Evolutionary conservation across 2,888 invertebrate species (phyloP).

Genomic region (Drosophila mercatorum): DNA sequence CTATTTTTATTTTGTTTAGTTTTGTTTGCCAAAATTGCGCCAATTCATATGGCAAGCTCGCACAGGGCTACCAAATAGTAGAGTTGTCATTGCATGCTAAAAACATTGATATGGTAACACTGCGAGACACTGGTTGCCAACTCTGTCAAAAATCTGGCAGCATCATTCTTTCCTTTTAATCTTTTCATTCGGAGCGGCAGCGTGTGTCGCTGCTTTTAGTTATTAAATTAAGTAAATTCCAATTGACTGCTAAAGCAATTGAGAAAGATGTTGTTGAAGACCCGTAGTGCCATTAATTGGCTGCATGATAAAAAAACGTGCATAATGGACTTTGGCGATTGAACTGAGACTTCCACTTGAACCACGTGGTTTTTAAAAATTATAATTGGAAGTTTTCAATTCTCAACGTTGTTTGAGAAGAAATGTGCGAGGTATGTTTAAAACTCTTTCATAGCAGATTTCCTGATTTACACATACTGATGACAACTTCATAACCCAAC

Average conservation of each 20-base stretch:
- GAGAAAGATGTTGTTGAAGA: slow-evolving; percentile 7
- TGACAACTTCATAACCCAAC: slow-evolving; percentile 63
- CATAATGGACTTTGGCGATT: slow-evolving; percentile 23
- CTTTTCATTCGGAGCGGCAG: not conserved
- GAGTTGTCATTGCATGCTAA: slow-evolving; percentile 19
- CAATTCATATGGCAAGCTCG: slow-evolving; percentile 57
- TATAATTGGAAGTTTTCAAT: not conserved
- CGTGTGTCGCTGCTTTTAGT: not conserved
- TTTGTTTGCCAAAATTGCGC: slow-evolving; percentile 74
- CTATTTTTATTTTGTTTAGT: slow-evolving; percentile 59
- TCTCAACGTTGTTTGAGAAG: not conserved
- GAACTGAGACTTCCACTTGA: not conserved
- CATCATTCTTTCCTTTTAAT: slow-evolving; percentile 7
- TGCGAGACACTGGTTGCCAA: not conserved
- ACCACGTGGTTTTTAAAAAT: slow-evolving; percentile 38
- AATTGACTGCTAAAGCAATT: not conserved
- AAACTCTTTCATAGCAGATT: not conserved
- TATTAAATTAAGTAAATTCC: not conserved
- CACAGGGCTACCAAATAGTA: slow-evolving; percentile 37
- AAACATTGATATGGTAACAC: slow-evolving; percentile 20
- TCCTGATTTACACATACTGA: not conserved
- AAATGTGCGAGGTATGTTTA: slow-evolving; percentile 11
- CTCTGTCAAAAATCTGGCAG: slow-evolving; percentile 17
- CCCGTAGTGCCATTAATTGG: not conserved
- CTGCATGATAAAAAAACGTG: too few species aligned